These are phyloP conservation scores for Ivindomyrus marchei DNA, from an alignment of 2,113 vertebrate genomes.

Conservation along the genomic window DNA sequence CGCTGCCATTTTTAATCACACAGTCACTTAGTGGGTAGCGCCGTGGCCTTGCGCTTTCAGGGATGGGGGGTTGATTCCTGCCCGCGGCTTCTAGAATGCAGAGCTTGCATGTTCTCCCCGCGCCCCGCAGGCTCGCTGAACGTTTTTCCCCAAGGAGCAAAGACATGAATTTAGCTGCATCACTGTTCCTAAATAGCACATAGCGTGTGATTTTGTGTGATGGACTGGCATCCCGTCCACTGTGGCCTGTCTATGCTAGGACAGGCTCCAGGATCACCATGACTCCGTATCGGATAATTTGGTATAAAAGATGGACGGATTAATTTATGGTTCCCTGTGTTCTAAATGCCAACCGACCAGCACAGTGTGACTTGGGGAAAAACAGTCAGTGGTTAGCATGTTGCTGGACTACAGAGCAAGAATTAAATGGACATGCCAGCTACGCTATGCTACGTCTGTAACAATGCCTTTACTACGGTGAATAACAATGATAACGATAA, in stretches of 20 bases:
- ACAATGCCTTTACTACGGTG: neutral
- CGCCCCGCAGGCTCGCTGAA: neutral
- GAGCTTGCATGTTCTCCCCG: neutral
- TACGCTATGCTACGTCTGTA: neutral
- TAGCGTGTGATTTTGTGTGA: neutral
- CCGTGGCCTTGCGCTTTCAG: neutral
- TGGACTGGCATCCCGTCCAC: neutral
- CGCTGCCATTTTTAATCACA: neutral
- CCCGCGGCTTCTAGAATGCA: neutral
- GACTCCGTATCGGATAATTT: neutral
- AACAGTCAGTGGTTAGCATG: neutral
- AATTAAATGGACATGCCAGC: neutral
- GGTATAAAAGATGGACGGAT: neutral
- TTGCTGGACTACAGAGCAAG: neutral
- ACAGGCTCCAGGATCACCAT: neutral
- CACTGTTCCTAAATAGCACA: neutral
- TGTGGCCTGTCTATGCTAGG: neutral
- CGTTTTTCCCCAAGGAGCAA: neutral
- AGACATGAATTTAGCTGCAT: neutral
- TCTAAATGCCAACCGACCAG: neutral
- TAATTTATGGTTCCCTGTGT: neutral
- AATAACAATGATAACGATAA: neutral
- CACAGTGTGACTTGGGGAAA: neutral
- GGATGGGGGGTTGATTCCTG: neutral
- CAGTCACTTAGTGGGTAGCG: neutral